A percentile compares a stretch with the other conserved stretches of the same genome.
phyloP scores from a whole-genome alignment of 2,113 vertebrate species.

The Dromaius novaehollandiae region DNA sequence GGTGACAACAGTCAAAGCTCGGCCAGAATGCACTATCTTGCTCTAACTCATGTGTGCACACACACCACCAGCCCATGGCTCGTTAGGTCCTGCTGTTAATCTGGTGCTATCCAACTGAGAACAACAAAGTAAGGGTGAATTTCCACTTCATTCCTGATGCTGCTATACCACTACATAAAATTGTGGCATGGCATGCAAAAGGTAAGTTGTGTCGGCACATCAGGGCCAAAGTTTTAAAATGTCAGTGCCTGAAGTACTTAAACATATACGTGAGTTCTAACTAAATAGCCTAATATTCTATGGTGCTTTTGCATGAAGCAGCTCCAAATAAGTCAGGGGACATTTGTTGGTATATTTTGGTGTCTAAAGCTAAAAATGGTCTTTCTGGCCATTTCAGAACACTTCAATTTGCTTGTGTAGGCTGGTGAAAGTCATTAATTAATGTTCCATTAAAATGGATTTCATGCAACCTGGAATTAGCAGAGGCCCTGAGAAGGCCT shows the following conservation, averaged over 20 bases:
- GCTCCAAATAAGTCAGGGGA: background rate
- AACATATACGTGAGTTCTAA: background rate
- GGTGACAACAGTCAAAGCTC: background rate
- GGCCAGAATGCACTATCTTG: background rate
- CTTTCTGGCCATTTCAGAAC: background rate
- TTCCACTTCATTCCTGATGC: background rate
- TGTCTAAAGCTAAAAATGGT: background rate
- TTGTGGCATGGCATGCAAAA: background rate
- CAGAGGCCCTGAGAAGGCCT: background rate
- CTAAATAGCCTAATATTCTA: background rate
- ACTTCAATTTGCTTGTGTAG: background rate
- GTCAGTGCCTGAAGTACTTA: background rate
- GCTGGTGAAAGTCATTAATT: background rate
- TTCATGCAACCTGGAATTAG: background rate
- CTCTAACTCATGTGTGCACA: accelerated
- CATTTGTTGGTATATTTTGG: background rate
- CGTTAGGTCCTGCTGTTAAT: background rate
- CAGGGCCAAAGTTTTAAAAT: background rate
- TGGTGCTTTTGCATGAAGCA: background rate
- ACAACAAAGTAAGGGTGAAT: background rate
- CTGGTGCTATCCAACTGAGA: accelerated
- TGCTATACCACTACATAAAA: background rate
- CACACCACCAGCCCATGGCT: background rate
- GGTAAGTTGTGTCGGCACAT: background rate
- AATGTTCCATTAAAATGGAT: background rate